Evolutionary conservation across 2,113 vertebrate genomes (phyloP).

Genomic region (Hypomesus transpacificus): DNA sequence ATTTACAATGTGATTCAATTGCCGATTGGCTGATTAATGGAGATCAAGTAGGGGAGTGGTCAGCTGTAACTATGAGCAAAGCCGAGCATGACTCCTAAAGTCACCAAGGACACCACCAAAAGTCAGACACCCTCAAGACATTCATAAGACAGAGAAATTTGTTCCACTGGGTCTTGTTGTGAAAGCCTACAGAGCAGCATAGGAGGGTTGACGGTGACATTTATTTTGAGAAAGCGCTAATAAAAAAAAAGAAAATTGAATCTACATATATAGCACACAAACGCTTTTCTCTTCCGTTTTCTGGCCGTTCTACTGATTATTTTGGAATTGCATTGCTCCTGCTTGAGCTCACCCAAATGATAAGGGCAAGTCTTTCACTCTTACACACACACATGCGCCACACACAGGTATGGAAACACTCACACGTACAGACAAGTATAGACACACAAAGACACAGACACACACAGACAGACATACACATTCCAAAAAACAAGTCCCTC

Average conservation of each 20-base stretch:
- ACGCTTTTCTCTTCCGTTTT: constrained; percentile 28
- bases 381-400: not conserved
- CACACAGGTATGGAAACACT: not conserved
- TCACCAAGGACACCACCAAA: constrained; percentile 2
- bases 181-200: not conserved
- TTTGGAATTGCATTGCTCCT: constrained; percentile 51
- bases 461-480: constrained; percentile 32
- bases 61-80: too few species aligned
- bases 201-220: constrained; percentile 32
- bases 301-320: constrained; percentile 46
- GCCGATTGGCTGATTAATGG: too few species aligned
- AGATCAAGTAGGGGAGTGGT: too few species aligned
- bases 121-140: constrained; percentile 4
- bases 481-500: constrained; percentile 38
- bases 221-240: constrained; percentile 56
- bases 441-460: constrained; percentile 12
- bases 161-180: too few species aligned
- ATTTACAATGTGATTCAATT: too few species aligned
- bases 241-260: constrained; percentile 45
- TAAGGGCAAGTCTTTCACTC: constrained; percentile 21
- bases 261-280: constrained; percentile 40
- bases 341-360: constrained; percentile 48
- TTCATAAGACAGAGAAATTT: too few species aligned
- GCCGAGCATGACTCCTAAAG: too few species aligned
- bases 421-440: not conserved